Conservation (phyloP, 92 coral and sea anemone species). For the Scolanthus callimorphus region DNA sequence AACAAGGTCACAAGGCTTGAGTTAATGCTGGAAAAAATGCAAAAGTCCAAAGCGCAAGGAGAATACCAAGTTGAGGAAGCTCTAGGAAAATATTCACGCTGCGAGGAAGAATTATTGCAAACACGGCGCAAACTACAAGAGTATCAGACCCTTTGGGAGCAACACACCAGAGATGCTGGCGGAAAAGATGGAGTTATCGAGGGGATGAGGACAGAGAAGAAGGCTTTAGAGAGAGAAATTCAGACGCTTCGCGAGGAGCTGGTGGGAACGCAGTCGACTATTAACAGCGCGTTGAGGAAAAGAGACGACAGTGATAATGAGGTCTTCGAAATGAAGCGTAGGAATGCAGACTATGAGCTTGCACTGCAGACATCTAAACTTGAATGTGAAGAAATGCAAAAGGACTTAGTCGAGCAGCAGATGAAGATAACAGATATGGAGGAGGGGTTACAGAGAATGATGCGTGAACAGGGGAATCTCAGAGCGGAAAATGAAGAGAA, state of each 20-base stretch:
- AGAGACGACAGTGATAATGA: constrained; percentile 87
- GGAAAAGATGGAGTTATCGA: constrained; percentile 80
- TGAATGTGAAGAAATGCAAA: constrained; percentile 91
- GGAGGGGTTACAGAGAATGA: constrained; percentile 65
- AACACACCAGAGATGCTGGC: constrained; percentile 70
- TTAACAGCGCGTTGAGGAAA: constrained; percentile 67
- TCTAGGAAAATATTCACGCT: constrained; percentile 31
- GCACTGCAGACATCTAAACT: constrained; percentile 68
- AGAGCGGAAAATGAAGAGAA: constrained; percentile 84
- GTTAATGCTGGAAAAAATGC: constrained; percentile 50
- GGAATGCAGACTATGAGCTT: constrained; percentile 77
- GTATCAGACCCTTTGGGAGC: constrained; percentile 86
- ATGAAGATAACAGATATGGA: constrained; percentile 82
- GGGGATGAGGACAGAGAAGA: constrained; percentile 78
- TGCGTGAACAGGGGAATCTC: constrained; percentile 80
- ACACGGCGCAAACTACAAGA: constrained; percentile 74
- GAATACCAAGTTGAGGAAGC: constrained; percentile 61
- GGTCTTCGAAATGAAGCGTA: constrained; percentile 70
- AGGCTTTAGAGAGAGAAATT: constrained; percentile 71
- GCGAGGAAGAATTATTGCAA: constrained; percentile 68
- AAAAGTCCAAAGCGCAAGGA: constrained; percentile 51
- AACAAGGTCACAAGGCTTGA: constrained; percentile 52
- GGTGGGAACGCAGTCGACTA: constrained; percentile 65
- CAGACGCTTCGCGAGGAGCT: constrained; percentile 89
- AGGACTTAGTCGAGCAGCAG: constrained; percentile 75